Evolutionary conservation across 2,113 vertebrate genomes (phyloP), one percentile per base, ranked within the genome.

Genomic region (Notechis scutatus): DNA sequence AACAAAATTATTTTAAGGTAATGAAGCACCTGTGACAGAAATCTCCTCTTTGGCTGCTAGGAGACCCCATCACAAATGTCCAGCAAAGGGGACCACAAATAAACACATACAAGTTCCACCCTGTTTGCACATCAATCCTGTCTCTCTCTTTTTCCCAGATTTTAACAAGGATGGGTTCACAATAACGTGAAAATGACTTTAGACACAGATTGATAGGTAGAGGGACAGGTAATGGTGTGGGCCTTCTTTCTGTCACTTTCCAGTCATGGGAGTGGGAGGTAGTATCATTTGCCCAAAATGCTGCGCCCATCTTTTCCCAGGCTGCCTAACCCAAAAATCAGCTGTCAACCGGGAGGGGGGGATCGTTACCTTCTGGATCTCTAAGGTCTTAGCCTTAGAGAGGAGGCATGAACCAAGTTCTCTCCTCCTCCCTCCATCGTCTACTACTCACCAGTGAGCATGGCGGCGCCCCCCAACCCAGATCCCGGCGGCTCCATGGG

Each of bases 401-500:
- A 39, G 59, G 39, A 26, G 93, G 74, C 59, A 23, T 21, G 92
- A 52, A 89, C 21, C 23, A 54, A 5, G 57, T 9, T 55, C 24
- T 81, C 34, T 20, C 34, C 10, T 52, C 87, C 88, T 54, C 93
- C 90, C 47, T 94, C 90, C 92, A 18, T 5, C 52, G 1, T 23
- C 89, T 18, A 45, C 52, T 61, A 88, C 96, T 97, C 95, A 97
- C 97, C 97, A 95, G 96, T 93, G 91, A 55, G 94, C 91, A 95
- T 92, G 50, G 95, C 42, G 14, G 93, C 34, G 2, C 52, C 93
- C 69, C 91, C 93, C 94, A 96, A 94, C 93, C 95, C 96, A 94
- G 97, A 95, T 94, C 96, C 94, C 94, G 96, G 96, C 92, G 96
- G 95, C 96, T 97, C 97, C 97, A 97, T 97, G 94, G 87, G 94